These are phyloP conservation scores for Chromis chromis DNA, from an alignment of 2,797 vertebrate species.

Conservation along the genomic window DNA sequence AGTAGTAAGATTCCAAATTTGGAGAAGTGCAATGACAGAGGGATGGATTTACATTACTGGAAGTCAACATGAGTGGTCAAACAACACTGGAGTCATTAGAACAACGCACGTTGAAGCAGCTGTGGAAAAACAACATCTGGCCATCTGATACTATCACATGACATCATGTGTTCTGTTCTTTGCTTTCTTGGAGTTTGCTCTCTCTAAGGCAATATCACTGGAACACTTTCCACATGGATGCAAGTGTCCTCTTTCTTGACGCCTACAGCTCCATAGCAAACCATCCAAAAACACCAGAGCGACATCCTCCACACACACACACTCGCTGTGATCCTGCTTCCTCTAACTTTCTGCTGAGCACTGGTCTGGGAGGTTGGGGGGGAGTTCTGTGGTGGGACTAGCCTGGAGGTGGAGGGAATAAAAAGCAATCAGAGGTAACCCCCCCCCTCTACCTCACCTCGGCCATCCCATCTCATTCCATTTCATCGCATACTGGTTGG, in stretches of 20 bases:
- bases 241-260: background rate
- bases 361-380: slow-evolving; percentile 10
- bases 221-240: background rate
- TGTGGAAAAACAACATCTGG: slow-evolving; percentile 57
- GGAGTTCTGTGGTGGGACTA: slow-evolving; percentile 4
- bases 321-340: slow-evolving; percentile 4
- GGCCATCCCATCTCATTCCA: slow-evolving; percentile 32
- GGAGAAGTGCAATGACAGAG: background rate
- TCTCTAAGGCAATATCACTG: background rate
- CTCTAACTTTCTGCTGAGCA: slow-evolving; percentile 19
- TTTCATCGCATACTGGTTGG: slow-evolving; percentile 45
- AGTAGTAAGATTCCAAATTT: too few species aligned
- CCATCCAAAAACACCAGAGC: background rate
- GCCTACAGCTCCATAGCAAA: background rate
- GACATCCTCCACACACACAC: background rate
- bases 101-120: slow-evolving; percentile 45
- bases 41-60: too few species aligned
- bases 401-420: slow-evolving; percentile 17
- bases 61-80: background rate
- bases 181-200: slow-evolving; percentile 1
- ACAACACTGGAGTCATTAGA: background rate
- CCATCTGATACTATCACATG: background rate
- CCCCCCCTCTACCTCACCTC: slow-evolving; percentile 1
- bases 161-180: slow-evolving; percentile 22
- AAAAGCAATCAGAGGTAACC: slow-evolving; percentile 48